Conservation (phyloP, 2,797 vertebrate genomes). For the Scleropages formosus region DNA sequence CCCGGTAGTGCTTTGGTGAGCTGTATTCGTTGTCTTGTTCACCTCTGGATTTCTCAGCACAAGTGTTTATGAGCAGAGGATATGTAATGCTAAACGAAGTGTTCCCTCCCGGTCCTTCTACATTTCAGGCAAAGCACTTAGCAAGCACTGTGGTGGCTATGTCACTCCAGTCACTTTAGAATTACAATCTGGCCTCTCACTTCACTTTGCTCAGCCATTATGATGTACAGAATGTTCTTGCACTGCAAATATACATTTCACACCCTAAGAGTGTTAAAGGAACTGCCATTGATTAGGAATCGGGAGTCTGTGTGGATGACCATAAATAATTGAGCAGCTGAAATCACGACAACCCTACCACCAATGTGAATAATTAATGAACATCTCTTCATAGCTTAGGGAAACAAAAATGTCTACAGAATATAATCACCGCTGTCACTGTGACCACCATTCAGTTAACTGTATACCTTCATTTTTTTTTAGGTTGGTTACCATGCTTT, state of each 20-base stretch:
- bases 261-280: constrained; percentile 7
- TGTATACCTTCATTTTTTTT: neutral
- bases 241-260: constrained; percentile 1
- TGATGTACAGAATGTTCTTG: constrained; percentile 8
- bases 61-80: constrained; percentile 12
- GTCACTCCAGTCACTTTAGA: constrained; percentile 26
- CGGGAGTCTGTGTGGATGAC: constrained; percentile 51
- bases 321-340: constrained; percentile 64
- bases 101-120: constrained; percentile 14
- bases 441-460: constrained; percentile 51
- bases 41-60: constrained; percentile 3
- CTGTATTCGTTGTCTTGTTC: neutral
- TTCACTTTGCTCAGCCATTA: constrained; percentile 11
- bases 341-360: constrained; percentile 62
- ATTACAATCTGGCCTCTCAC: constrained; percentile 16
- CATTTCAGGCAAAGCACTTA: constrained; percentile 32
- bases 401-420: constrained; percentile 54
- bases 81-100: constrained; percentile 19
- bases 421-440: constrained; percentile 1
- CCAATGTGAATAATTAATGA: constrained; percentile 67
- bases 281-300: constrained; percentile 48
- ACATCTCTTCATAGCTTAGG: constrained; percentile 64
- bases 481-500: neutral
- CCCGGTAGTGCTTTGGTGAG: constrained; percentile 8
- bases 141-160: neutral